phyloP scores from a whole-genome alignment of 1,140 invertebrate species.

The Bradynema listronoti region DNA sequence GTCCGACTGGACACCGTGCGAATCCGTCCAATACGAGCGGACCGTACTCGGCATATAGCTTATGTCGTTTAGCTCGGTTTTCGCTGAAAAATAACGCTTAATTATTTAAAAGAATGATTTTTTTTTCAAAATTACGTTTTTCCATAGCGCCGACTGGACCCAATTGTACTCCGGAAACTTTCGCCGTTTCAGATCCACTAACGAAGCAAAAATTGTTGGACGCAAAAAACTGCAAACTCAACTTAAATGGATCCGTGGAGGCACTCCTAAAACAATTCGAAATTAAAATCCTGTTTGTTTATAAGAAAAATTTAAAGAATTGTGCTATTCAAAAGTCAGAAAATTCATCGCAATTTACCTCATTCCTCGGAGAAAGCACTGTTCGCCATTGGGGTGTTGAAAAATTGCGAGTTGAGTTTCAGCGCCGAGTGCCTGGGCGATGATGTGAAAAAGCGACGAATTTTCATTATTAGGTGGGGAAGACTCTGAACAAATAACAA shows the following conservation, averaged over 20 bases:
- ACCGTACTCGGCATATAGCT: conserved; percentile 22
- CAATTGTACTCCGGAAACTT: neutral
- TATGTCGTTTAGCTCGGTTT: conserved; percentile 13
- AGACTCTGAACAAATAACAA: conserved; percentile 3
- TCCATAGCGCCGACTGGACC: neutral
- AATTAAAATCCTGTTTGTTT: neutral
- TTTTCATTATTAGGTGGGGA: conserved; percentile 10
- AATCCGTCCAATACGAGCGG: conserved; percentile 26
- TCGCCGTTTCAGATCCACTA: neutral
- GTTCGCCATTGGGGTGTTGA: conserved; percentile 15
- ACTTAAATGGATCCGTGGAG: conserved; percentile 23
- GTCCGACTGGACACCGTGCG: conserved; percentile 24
- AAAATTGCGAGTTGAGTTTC: conserved; percentile 24
- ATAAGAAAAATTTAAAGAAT: too few species aligned
- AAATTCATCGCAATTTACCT: conserved; percentile 15
- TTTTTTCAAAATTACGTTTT: neutral
- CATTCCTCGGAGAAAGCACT: conserved; percentile 24
- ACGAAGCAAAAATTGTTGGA: neutral
- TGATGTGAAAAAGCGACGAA: conserved; percentile 17
- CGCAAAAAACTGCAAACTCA: conserved; percentile 14
- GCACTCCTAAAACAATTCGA: conserved; percentile 18
- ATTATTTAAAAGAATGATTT: conserved; percentile 6
- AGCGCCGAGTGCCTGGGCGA: conserved; percentile 24
- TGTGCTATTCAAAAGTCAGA: too few species aligned
- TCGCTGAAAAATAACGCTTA: conserved; percentile 7